Evolutionary conservation across 2,113 vertebrate species (phyloP).

Genomic region (Lamprotornis superbus): DNA sequence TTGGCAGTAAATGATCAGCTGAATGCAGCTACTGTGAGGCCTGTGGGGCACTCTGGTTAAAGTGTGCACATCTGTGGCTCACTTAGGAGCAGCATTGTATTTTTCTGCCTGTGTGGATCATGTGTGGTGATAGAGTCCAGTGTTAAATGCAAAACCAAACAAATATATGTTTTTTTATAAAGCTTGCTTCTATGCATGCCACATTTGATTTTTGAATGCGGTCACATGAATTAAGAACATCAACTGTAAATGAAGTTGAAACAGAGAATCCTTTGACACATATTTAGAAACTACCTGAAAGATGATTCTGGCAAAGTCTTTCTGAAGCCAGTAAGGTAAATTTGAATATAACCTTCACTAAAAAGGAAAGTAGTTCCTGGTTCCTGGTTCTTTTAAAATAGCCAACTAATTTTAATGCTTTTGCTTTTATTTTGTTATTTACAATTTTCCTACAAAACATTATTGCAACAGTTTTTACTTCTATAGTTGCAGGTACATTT

Average conservation of each 20-base stretch:
- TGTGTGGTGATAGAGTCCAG: neutral
- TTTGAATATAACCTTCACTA: neutral
- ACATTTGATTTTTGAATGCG: neutral
- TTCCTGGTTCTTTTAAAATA: neutral
- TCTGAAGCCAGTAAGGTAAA: neutral
- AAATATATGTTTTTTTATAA: neutral
- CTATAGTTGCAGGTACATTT: neutral
- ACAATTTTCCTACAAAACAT: neutral
- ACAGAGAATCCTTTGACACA: neutral
- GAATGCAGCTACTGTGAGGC: neutral
- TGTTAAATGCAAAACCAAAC: neutral
- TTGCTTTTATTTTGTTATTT: neutral
- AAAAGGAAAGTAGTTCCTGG: neutral
- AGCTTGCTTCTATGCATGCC: neutral
- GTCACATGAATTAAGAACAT: neutral
- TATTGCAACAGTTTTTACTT: neutral
- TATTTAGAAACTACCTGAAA: neutral
- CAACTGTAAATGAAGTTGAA: neutral
- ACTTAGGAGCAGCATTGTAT: neutral
- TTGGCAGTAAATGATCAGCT: neutral
- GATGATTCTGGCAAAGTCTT: neutral
- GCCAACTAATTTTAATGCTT: neutral
- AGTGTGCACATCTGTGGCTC: neutral
- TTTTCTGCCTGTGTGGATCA: neutral
- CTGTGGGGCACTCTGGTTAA: neutral